Conservation (phyloP, 1,140 invertebrate species). For the Acyrthosiphon pisum region DNA sequence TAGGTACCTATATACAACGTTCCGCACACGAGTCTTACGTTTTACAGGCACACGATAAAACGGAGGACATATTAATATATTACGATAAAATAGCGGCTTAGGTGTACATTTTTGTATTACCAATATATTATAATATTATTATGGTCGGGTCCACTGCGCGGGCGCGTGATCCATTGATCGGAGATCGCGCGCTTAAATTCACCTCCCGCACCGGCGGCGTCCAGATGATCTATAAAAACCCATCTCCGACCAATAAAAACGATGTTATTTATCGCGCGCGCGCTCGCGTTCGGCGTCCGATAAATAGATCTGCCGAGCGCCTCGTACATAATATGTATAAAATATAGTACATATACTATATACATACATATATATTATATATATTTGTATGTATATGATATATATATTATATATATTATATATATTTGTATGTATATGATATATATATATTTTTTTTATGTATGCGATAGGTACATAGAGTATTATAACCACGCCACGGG, state of each 20-base stretch:
- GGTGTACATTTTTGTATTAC: no score
- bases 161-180: not conserved
- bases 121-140: not conserved
- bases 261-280: constrained; percentile 36
- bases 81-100: no score
- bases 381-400: not conserved
- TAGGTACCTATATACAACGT: no score
- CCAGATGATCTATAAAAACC: constrained; percentile 32
- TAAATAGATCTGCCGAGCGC: constrained; percentile 19
- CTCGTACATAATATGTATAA: not conserved
- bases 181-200: constrained; percentile 27
- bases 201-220: not conserved
- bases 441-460: no score
- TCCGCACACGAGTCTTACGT: not conserved
- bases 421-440: not conserved
- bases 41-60: not conserved
- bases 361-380: not conserved
- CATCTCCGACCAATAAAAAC: constrained; percentile 37
- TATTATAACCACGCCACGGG: not conserved
- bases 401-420: no score
- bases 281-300: constrained; percentile 35
- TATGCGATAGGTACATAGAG: not conserved
- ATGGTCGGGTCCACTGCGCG: not conserved
- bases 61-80: not conserved
- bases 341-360: no score